Percentiles rank a stretch among this genome's conserved stretches.
Conservation (phyloP, 2,888 invertebrate species). For the Mamestra brassicae region DNA sequence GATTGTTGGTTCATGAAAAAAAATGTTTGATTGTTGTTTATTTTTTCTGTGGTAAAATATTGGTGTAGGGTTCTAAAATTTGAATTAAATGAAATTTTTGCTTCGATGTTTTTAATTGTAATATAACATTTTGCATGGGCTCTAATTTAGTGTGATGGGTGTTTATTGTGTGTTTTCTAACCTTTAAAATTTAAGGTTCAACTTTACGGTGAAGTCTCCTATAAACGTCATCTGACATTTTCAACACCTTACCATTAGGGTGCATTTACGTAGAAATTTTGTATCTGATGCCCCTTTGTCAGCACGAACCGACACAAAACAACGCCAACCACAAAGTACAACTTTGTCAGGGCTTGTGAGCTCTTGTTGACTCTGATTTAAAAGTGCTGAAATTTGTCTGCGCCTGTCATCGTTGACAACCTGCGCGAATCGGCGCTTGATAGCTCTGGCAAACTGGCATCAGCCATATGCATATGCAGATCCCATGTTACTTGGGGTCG, state of each 20-base stretch:
- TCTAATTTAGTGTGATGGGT: conserved; percentile 42
- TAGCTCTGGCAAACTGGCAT: no score
- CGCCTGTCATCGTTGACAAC: no score
- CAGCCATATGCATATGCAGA: no score
- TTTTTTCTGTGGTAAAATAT: conserved; percentile 3
- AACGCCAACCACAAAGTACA: no score
- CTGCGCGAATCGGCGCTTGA: no score
- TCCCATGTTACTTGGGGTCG: no score
- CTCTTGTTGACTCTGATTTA: background rate
- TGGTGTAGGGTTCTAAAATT: conserved; percentile 36
- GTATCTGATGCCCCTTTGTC: no score
- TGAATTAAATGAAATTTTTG: background rate
- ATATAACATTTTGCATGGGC: conserved; percentile 42
- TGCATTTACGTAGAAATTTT: no score
- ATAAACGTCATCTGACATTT: background rate
- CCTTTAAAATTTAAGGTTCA: background rate
- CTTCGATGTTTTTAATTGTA: conserved; percentile 23
- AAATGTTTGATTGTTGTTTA: conserved; percentile 1
- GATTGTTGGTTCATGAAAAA: conserved; percentile 21
- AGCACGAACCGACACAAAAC: no score
- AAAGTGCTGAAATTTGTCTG: no score
- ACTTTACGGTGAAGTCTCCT: background rate
- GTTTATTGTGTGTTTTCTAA: conserved; percentile 32
- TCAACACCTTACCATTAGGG: background rate
- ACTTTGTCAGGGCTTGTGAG: background rate